These are phyloP conservation scores for Labeo calbasu DNA, from an alignment of 2,797 vertebrate genomes.

Conservation along the genomic window DNA sequence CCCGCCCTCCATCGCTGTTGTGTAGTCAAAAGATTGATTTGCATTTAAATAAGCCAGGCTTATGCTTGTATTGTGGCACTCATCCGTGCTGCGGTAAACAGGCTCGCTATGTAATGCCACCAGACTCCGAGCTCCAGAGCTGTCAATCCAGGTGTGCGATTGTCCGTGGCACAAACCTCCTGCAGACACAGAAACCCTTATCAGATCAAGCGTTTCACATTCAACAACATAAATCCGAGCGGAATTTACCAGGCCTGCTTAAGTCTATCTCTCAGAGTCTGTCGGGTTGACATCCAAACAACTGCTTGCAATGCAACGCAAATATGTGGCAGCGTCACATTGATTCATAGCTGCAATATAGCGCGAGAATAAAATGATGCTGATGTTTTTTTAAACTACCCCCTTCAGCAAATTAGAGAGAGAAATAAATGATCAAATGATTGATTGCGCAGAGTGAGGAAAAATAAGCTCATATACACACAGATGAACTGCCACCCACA, in stretches of 20 bases:
- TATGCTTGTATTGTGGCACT: constrained; percentile 58
- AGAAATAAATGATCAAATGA: constrained; percentile 59
- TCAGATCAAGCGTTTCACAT: constrained; percentile 62
- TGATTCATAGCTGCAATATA: constrained; percentile 63
- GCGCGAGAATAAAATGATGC: constrained; percentile 55
- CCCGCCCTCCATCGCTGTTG: constrained; percentile 54
- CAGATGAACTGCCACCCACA: constrained; percentile 37
- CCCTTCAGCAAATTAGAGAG: constrained; percentile 45
- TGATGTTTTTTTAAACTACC: constrained; percentile 60
- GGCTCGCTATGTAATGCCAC: constrained; percentile 32
- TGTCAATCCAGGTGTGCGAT: constrained; percentile 58
- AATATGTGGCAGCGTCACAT: constrained; percentile 51
- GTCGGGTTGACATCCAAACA: constrained; percentile 53
- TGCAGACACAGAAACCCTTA: constrained; percentile 54
- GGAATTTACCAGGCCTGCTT: constrained; percentile 59
- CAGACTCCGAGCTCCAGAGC: constrained; percentile 49
- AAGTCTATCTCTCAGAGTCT: constrained; percentile 44
- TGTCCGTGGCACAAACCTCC: constrained; percentile 47
- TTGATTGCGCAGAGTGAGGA: constrained; percentile 44
- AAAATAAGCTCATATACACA: constrained; percentile 34
- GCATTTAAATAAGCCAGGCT: constrained; percentile 68
- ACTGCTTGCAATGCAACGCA: constrained; percentile 44
- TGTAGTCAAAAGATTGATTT: constrained; percentile 70
- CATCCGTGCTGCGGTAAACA: constrained; percentile 43
- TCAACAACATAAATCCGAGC: constrained; percentile 42